Evolutionary conservation across 1,140 invertebrate genomes (phyloP), one percentile per base, ranked within the genome.

Genomic region (Hyposmocoma kahamanoa): DNA sequence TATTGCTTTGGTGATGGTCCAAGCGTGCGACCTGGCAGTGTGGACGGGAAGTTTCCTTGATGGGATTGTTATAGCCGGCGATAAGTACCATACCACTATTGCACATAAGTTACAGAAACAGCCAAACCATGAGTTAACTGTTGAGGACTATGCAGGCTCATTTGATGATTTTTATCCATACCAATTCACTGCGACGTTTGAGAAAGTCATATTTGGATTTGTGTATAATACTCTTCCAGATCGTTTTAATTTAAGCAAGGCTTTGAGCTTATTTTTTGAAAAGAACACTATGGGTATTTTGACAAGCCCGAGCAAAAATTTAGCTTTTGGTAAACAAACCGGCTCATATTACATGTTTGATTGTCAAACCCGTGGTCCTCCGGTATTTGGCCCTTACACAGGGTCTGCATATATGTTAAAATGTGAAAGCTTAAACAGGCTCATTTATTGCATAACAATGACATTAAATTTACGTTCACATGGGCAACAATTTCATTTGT

Each of bases 281-380:
- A 82, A 86, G 22, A 61, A 84, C 47, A 76, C 57, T 21, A 68
- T 73, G 30, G 90, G 90, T 1, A 83, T 91, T 10, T 78, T 91
- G 19, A 79, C 75, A 47, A 87, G 85, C 42, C 82, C 83, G 0
- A 84, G 75, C 22, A 87, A 87, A 44, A 86, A 88, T 39, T 65
- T 90, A 39, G 88, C 88, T 9, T 90, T 91, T 58, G 90, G 90
- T 0, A 89, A 84, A 61, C 63, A 69, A 26, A 82, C 85, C 20
- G 62, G 61, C 3, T 89, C 90, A 6, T 91, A 90, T 59, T 90
- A 90, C 53, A 88, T 91, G 89, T 91, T 87, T 62, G 90, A 91
- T 55, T 89, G 88, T 54, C 88, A 90, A 67, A 87, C 87, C 46
- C 83, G 84, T 60, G 90, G 90, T 20, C 75, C 80, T 13, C 89